phyloP scores from a whole-genome alignment of 1,140 invertebrate genomes.

The Planococcus citri region DNA sequence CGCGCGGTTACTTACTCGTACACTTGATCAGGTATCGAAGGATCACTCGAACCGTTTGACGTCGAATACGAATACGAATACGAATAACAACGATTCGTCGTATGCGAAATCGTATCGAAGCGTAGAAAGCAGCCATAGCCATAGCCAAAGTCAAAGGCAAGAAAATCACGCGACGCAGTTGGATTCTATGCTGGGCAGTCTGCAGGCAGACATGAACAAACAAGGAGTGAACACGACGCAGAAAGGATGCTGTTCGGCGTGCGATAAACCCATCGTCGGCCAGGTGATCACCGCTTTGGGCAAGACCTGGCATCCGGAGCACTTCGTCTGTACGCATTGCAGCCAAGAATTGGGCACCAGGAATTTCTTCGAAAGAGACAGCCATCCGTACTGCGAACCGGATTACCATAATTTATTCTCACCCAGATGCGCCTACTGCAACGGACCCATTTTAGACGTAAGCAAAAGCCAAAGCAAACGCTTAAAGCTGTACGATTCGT shows the following conservation, averaged over 20 bases:
- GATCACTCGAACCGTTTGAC: background rate
- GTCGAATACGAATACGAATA: background rate
- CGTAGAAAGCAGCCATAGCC: background rate
- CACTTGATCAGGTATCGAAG: background rate
- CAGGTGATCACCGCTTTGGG: constrained; percentile 93
- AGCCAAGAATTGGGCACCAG: constrained; percentile 89
- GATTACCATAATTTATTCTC: constrained; percentile 98
- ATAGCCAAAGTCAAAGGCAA: no score
- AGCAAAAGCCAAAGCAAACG: no score
- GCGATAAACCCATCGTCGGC: constrained; percentile 95
- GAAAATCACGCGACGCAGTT: constrained; percentile 44
- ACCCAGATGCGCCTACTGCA: constrained; percentile 94
- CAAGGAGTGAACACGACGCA: constrained; percentile 95
- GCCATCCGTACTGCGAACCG: constrained; percentile 91
- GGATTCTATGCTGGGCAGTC: constrained; percentile 85
- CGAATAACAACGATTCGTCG: constrained; percentile 6
- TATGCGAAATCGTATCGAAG: constrained; percentile 2
- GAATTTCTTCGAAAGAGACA: constrained; percentile 97
- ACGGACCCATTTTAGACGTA: constrained; percentile 95
- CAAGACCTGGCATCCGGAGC: constrained; percentile 99
- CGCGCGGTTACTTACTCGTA: no score
- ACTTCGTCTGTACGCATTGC: constrained; percentile 96
- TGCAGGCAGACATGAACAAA: constrained; percentile 88
- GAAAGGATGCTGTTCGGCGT: constrained; percentile 95
- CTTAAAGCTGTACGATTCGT: background rate